A percentile compares a stretch with the other conserved stretches of the same genome.
These are phyloP conservation scores for Scaptomyza parva DNA, from an alignment of 2,888 invertebrate genomes.

Conservation along the genomic window DNA sequence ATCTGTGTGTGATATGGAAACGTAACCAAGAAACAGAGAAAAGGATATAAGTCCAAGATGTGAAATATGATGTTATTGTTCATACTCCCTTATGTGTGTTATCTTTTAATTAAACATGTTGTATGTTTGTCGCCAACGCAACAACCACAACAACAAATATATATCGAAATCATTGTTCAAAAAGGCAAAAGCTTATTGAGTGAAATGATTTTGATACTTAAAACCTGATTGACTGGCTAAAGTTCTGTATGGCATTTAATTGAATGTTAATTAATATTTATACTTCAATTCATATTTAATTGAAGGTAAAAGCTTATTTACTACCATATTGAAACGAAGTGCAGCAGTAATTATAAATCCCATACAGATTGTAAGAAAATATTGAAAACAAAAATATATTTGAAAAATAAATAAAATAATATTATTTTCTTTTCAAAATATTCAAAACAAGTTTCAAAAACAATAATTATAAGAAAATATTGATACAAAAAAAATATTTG, in stretches of 20 bases:
- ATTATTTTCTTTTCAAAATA: too few species aligned
- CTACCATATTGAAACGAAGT: too few species aligned
- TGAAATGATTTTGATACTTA: slow-evolving; percentile 4
- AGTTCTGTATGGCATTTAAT: slow-evolving; percentile 6
- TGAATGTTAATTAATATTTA: slow-evolving; percentile 11
- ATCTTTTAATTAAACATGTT: slow-evolving; percentile 79
- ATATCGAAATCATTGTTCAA: slow-evolving; percentile 13
- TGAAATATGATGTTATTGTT: too few species aligned
- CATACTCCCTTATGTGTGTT: too few species aligned
- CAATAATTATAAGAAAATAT: too few species aligned
- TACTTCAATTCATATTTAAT: neutral
- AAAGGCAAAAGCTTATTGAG: neutral
- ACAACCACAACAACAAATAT: slow-evolving; percentile 27
- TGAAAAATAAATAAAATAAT: too few species aligned
- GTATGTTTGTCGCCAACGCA: slow-evolving; percentile 46
- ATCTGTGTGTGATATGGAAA: slow-evolving; percentile 24
- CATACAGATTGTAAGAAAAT: too few species aligned
- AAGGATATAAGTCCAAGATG: too few species aligned
- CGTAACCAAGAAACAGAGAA: slow-evolving; percentile 3
- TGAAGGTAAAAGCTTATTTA: neutral
- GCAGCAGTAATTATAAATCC: too few species aligned
- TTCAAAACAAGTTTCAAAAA: too few species aligned
- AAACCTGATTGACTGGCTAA: slow-evolving; percentile 1
- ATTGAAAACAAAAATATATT: too few species aligned
- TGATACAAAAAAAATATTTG: too few species aligned